phyloP scores from a whole-genome alignment of 2,113 vertebrate genomes.

The Lophius piscatorius region DNA sequence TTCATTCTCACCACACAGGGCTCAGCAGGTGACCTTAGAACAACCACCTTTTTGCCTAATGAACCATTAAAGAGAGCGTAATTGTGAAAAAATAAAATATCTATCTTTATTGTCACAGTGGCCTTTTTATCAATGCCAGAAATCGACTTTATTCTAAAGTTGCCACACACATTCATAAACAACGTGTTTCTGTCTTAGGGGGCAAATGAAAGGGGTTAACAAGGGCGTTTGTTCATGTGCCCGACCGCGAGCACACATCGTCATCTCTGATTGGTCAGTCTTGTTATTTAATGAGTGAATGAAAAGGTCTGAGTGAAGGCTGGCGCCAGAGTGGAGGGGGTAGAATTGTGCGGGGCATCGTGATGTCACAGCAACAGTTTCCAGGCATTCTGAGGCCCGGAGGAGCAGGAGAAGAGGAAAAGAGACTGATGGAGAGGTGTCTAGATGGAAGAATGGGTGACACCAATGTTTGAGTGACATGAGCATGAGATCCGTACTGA shows the following conservation, averaged over 20 bases:
- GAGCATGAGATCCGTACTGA: too few relatives aligned
- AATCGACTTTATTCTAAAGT: constrained; percentile 62
- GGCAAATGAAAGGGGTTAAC: constrained; percentile 24
- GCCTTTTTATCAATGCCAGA: constrained; percentile 22
- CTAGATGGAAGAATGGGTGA: neutral
- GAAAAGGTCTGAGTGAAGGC: constrained; percentile 57
- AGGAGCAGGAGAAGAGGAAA: constrained; percentile 8
- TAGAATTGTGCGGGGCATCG: neutral
- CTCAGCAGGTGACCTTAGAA: neutral
- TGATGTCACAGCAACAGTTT: constrained; percentile 41
- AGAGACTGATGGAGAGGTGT: neutral
- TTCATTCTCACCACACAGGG: neutral
- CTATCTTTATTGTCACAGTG: constrained; percentile 66
- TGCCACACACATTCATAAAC: constrained; percentile 45
- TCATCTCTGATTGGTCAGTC: constrained; percentile 66
- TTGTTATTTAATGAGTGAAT: constrained; percentile 67
- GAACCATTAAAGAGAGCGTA: constrained; percentile 47
- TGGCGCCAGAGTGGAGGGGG: constrained; percentile 30
- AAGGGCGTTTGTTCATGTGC: constrained; percentile 44
- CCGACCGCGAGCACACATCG: constrained; percentile 39
- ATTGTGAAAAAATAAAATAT: constrained; percentile 70
- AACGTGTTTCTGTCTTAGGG: constrained; percentile 36
- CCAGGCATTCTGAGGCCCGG: constrained; percentile 20
- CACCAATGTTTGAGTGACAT: too few relatives aligned
- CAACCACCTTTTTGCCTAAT: neutral